These are phyloP conservation scores for Erinaceus europaeus DNA, from an alignment of 2,113 vertebrate species.

Conservation along the genomic window DNA sequence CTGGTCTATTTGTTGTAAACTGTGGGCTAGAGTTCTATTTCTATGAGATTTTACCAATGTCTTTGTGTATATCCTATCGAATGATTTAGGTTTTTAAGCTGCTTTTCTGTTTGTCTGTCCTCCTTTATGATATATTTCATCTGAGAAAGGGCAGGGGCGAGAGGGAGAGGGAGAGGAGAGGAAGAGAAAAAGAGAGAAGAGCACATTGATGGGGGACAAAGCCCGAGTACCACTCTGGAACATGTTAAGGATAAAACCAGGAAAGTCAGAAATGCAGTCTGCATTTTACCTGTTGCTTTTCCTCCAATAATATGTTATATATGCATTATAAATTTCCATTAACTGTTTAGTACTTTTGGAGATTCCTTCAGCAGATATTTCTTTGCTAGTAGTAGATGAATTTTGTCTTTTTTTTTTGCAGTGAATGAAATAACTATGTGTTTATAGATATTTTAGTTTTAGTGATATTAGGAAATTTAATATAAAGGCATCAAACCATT, in stretches of 20 bases:
- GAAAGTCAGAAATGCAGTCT: too few relatives aligned
- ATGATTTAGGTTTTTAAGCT: background rate
- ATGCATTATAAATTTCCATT: background rate
- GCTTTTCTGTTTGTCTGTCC: too few relatives aligned
- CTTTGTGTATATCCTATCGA: background rate
- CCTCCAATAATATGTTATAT: too few relatives aligned
- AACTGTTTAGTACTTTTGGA: background rate
- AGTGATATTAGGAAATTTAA: conserved; percentile 40
- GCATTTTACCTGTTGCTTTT: too few relatives aligned
- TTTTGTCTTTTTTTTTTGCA: conserved; percentile 50
- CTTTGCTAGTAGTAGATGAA: background rate
- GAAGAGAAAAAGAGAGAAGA: too few relatives aligned
- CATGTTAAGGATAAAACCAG: too few relatives aligned
- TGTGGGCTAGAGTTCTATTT: background rate
- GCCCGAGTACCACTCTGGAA: too few relatives aligned
- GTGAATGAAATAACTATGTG: conserved; percentile 12
- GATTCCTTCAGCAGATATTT: background rate
- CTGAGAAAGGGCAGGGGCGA: too few relatives aligned
- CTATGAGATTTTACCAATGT: background rate
- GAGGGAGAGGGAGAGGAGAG: too few relatives aligned
- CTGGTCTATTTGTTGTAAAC: background rate
- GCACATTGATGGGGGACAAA: too few relatives aligned
- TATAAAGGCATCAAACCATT: conserved; percentile 10
- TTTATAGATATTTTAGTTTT: conserved; percentile 39
- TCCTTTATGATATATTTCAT: background rate